Conservation (phyloP, 2,888 invertebrate species). For the Troides helena region DNA sequence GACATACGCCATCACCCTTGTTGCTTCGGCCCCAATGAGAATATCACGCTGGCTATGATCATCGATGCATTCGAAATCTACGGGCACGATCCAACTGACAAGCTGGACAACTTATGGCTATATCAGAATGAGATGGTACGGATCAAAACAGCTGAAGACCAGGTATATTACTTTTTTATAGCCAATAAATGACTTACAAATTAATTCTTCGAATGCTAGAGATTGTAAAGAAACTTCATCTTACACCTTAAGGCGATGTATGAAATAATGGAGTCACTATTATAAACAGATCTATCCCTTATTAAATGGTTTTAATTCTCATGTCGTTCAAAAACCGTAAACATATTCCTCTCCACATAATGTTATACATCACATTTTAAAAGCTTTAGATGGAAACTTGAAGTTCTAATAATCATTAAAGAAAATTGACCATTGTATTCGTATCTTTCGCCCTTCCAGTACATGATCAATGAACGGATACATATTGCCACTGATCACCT, state of each 20-base stretch:
- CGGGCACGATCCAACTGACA: constrained; percentile 74
- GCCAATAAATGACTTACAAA: not conserved
- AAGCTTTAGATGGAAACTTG: too few relatives aligned
- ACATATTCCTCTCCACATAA: too few relatives aligned
- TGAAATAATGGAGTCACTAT: too few relatives aligned
- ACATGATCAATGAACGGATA: constrained; percentile 66
- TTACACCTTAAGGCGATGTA: too few relatives aligned
- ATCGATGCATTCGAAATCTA: constrained; percentile 76
- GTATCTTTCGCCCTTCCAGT: constrained; percentile 46
- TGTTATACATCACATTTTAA: too few relatives aligned
- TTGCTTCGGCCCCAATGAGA: constrained; percentile 59
- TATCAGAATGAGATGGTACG: constrained; percentile 72
- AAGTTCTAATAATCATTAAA: too few relatives aligned
- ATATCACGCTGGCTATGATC: constrained; percentile 71
- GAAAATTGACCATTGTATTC: too few relatives aligned
- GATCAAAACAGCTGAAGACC: constrained; percentile 70
- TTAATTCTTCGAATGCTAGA: not conserved
- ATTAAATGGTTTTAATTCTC: too few relatives aligned
- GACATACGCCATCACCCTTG: constrained; percentile 71
- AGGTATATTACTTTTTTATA: constrained; percentile 44
- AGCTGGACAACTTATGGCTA: constrained; percentile 67
- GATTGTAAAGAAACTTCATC: too few relatives aligned
- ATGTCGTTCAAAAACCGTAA: too few relatives aligned
- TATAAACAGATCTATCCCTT: too few relatives aligned
- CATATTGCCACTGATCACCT: constrained; percentile 72